Percentiles rank a stretch among this genome's conserved stretches.
Evolutionary conservation across 2,113 vertebrate genomes (phyloP).

Genomic region (Bufo gargarizans): DNA sequence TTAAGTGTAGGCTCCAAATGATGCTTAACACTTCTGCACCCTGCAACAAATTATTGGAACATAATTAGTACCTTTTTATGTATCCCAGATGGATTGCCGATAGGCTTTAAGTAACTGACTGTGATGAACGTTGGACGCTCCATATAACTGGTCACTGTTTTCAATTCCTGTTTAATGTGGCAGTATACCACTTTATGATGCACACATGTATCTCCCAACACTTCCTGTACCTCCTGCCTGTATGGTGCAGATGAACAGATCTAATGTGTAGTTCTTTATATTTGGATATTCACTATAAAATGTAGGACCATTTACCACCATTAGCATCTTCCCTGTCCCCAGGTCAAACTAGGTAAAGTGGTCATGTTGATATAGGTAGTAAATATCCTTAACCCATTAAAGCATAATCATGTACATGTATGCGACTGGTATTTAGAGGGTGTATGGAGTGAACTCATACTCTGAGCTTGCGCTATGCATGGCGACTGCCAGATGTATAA

Average conservation of each 20-base stretch:
- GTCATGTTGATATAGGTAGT: too few relatives aligned
- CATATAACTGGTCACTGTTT: constrained; percentile 23
- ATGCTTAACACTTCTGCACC: constrained; percentile 51
- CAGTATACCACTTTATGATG: constrained; percentile 21
- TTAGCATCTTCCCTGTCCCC: too few relatives aligned
- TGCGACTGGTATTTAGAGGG: too few relatives aligned
- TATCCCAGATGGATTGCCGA: constrained; percentile 28
- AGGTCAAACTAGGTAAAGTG: too few relatives aligned
- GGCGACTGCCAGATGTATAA: too few relatives aligned
- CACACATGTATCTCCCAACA: background rate
- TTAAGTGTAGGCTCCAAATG: constrained; percentile 43
- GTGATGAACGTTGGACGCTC: constrained; percentile 7
- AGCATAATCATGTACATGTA: too few relatives aligned
- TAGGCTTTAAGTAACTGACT: constrained; percentile 24
- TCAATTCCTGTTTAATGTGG: background rate
- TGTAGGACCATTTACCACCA: background rate
- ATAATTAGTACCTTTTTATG: constrained; percentile 51
- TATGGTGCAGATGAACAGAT: background rate
- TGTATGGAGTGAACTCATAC: too few relatives aligned
- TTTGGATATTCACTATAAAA: background rate
- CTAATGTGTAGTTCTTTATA: background rate
- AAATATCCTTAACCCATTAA: too few relatives aligned
- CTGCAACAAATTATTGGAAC: constrained; percentile 46
- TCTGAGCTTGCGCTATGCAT: too few relatives aligned
- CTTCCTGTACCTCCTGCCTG: background rate